These are phyloP conservation scores for Forbesichthys papilliferus DNA, from an alignment of 2,113 vertebrate genomes.

Conservation along the genomic window DNA sequence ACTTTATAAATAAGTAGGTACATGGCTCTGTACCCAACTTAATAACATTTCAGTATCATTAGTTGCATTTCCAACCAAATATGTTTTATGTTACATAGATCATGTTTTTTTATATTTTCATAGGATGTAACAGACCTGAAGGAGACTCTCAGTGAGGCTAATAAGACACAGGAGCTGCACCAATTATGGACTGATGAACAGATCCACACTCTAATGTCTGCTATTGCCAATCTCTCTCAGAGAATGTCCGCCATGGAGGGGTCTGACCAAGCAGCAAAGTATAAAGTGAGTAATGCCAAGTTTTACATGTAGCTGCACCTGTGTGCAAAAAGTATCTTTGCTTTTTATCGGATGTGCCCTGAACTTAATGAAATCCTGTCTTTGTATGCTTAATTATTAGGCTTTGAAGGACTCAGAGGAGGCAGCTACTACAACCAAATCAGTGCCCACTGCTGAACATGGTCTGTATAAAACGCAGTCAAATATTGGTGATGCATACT, in stretches of 20 bases:
- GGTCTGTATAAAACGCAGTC: slow-evolving; percentile 21
- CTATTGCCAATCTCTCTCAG: slow-evolving; percentile 62
- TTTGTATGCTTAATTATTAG: not conserved
- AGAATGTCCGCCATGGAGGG: slow-evolving; percentile 62
- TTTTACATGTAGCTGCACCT: no score
- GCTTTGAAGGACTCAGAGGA: slow-evolving; percentile 20
- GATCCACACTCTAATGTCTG: slow-evolving; percentile 60
- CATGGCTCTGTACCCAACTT: no score
- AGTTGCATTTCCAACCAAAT: not conserved
- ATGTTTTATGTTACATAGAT: not conserved
- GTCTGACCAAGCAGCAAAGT: slow-evolving; percentile 36
- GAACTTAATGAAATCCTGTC: not conserved
- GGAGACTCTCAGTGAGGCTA: slow-evolving; percentile 59
- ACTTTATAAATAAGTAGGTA: not conserved
- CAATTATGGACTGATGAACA: slow-evolving; percentile 61
- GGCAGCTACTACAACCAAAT: slow-evolving; percentile 32
- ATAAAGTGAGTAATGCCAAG: slow-evolving; percentile 21
- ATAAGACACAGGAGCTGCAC: slow-evolving; percentile 64
- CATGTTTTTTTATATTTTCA: not conserved
- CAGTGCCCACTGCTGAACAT: slow-evolving; percentile 15
- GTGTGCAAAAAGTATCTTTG: not conserved
- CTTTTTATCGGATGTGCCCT: not conserved
- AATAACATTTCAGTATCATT: not conserved
- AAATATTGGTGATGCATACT: not conserved
- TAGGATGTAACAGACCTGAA: slow-evolving; percentile 67